Evolutionary conservation across 2,888 invertebrate species (phyloP).

Genomic region (Eurytoma californica): DNA sequence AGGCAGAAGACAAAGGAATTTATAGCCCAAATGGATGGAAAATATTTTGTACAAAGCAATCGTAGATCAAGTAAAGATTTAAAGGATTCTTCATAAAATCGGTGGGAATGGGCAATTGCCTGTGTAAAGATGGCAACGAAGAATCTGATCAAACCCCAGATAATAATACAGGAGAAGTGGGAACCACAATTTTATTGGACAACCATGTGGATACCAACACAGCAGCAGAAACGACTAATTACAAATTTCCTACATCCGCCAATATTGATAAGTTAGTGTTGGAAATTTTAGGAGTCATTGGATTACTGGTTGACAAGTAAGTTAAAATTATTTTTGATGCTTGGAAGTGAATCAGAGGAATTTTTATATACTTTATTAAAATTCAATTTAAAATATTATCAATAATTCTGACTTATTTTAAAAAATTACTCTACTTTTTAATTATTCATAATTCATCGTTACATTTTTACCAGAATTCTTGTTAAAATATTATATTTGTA

Average conservation of each 20-base stretch:
- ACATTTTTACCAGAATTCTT: too few relatives aligned
- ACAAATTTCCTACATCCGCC: slow-evolving; percentile 73
- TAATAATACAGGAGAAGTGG: slow-evolving; percentile 63
- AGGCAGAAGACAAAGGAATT: slow-evolving; percentile 1
- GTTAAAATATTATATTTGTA: too few relatives aligned
- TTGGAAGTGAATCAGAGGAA: too few relatives aligned
- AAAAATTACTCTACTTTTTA: background rate
- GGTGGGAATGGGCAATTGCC: slow-evolving; percentile 84
- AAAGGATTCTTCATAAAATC: slow-evolving; percentile 54
- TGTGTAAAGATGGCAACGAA: slow-evolving; percentile 82
- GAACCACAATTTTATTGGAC: slow-evolving; percentile 68
- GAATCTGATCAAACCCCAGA: slow-evolving; percentile 75
- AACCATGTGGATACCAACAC: slow-evolving; percentile 65
- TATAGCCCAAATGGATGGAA: slow-evolving; percentile 45
- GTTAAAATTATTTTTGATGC: slow-evolving; percentile 62
- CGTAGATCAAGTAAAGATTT: slow-evolving; percentile 34
- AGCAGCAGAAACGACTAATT: slow-evolving; percentile 65
- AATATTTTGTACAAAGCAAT: slow-evolving; percentile 20
- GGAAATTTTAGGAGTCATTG: slow-evolving; percentile 87
- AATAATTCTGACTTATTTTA: background rate
- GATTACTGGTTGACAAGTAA: slow-evolving; percentile 90
- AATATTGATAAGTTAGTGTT: slow-evolving; percentile 85
- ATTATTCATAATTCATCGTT: too few relatives aligned
- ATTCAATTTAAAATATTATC: too few relatives aligned
- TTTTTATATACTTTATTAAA: too few relatives aligned